A percentile compares a stretch with the other conserved stretches of the same genome.
These are phyloP conservation scores for Conopomorpha cramerella DNA, from an alignment of 1,140 invertebrate genomes.

Conservation along the genomic window DNA sequence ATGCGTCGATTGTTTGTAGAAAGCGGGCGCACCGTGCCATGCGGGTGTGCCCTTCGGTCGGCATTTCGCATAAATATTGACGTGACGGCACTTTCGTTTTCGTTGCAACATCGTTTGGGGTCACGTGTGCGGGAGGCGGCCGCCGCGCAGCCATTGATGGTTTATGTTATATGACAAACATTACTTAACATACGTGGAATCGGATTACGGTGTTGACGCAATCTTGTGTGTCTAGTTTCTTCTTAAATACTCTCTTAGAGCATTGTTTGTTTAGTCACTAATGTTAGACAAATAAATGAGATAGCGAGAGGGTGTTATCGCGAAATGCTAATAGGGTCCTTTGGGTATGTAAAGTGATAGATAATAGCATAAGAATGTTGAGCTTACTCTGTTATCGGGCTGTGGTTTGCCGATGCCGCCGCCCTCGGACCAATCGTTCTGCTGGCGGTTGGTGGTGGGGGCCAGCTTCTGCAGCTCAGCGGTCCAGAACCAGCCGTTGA, in stretches of 20 bases:
- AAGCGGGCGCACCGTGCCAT: constrained; percentile 28
- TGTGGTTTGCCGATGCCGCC: constrained; percentile 80
- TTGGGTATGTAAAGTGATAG: no score
- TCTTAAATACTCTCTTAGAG: no score
- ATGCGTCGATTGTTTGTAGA: constrained; percentile 30
- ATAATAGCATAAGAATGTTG: no score
- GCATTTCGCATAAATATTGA: constrained; percentile 53
- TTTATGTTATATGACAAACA: constrained; percentile 21
- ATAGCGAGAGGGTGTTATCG: no score
- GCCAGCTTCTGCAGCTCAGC: constrained; percentile 79
- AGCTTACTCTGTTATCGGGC: constrained; percentile 74
- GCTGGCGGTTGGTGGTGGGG: constrained; percentile 72
- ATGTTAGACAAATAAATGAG: no score
- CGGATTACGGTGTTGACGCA: constrained; percentile 16
- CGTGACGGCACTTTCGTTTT: constrained; percentile 47
- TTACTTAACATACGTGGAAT: constrained; percentile 35
- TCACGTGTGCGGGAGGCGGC: no score
- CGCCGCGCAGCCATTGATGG: constrained; percentile 13
- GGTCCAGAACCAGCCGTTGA: constrained; percentile 89
- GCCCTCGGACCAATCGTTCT: constrained; percentile 82
- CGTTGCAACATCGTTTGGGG: constrained; percentile 38
- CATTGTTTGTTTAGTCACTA: no score
- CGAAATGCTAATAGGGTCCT: no score
- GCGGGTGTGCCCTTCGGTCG: constrained; percentile 51
- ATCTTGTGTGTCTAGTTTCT: no score